A percentile compares a stretch with the other conserved stretches of the same genome.
Evolutionary conservation across 2,797 vertebrate species (phyloP).

Genomic region (Valencia hispanica): DNA sequence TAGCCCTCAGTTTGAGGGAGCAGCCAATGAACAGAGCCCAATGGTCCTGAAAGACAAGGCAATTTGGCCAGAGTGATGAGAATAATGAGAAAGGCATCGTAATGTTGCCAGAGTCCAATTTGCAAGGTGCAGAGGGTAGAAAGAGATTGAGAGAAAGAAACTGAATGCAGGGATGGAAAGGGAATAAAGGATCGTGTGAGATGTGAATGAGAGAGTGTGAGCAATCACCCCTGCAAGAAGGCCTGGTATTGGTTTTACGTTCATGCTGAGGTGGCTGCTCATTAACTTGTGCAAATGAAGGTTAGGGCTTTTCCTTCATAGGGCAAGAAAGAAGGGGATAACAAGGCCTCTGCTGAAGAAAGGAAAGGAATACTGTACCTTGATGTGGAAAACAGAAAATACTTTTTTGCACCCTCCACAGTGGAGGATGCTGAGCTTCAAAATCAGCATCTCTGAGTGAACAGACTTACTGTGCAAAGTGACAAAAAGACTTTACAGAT

Average conservation of each 20-base stretch:
- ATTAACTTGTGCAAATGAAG: conserved; percentile 84
- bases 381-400: conserved; percentile 18
- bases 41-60: conserved; percentile 83
- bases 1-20: conserved; percentile 60
- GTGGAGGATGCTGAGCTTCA: conserved; percentile 21
- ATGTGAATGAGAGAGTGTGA: conserved; percentile 38
- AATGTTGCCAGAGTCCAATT: conserved; percentile 76
- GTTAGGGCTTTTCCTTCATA: conserved; percentile 70
- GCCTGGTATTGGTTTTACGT: conserved; percentile 65
- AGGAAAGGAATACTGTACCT: conserved; percentile 34
- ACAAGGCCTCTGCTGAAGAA: conserved; percentile 48
- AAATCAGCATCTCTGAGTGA: conserved; percentile 39
- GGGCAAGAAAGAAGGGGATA: conserved; percentile 54
- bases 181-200: conserved; percentile 40
- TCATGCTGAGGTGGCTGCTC: conserved; percentile 75
- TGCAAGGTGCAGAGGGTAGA: conserved; percentile 48
- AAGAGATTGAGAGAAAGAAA: conserved; percentile 36
- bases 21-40: conserved; percentile 73
- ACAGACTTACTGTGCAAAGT: conserved; percentile 43
- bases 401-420: conserved; percentile 20
- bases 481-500: conserved; percentile 28
- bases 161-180: conserved; percentile 36
- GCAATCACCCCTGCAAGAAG: conserved; percentile 61
- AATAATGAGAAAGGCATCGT: conserved; percentile 81
- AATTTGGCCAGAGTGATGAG: conserved; percentile 79